Evolutionary conservation across 2,888 invertebrate species (phyloP).

Genomic region (Ormyrus labotus): DNA sequence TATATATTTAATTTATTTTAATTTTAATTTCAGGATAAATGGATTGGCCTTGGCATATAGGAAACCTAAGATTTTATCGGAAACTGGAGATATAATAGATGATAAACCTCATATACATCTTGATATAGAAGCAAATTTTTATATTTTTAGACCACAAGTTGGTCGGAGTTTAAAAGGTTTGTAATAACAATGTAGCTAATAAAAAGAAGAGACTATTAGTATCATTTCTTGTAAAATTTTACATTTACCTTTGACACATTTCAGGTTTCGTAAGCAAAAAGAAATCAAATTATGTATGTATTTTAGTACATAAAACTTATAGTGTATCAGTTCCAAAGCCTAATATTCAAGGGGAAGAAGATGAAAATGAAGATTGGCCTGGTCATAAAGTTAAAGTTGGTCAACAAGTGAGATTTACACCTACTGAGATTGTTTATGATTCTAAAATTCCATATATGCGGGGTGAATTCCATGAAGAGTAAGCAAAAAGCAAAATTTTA

Average conservation of each 20-base stretch:
- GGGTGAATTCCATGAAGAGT: conserved; percentile 79
- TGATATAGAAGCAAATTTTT: conserved; percentile 83
- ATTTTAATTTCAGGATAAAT: conserved; percentile 77
- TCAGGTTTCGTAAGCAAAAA: conserved; percentile 82
- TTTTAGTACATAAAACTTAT: conserved; percentile 83
- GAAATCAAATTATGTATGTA: conserved; percentile 81
- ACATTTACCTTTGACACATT: conserved; percentile 22
- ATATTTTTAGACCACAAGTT: conserved; percentile 81
- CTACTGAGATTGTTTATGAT: conserved; percentile 79
- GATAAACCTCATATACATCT: conserved; percentile 82
- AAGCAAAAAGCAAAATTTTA: conserved; percentile 48
- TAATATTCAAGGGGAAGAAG: conserved; percentile 69
- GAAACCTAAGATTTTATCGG: conserved; percentile 80
- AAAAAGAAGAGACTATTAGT: too few species aligned
- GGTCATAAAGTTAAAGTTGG: conserved; percentile 79
- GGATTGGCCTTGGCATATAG: conserved; percentile 83
- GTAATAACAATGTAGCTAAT: conserved; percentile 66
- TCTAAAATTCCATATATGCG: conserved; percentile 81
- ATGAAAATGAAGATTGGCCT: conserved; percentile 78
- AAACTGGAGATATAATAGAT: conserved; percentile 79
- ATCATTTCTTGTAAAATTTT: neutral
- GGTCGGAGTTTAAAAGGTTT: conserved; percentile 79
- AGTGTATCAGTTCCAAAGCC: conserved; percentile 83
- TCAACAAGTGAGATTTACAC: conserved; percentile 80
- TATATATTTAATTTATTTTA: neutral